phyloP scores from a whole-genome alignment of 2,888 invertebrate genomes.

The Microctonus brassicae region DNA sequence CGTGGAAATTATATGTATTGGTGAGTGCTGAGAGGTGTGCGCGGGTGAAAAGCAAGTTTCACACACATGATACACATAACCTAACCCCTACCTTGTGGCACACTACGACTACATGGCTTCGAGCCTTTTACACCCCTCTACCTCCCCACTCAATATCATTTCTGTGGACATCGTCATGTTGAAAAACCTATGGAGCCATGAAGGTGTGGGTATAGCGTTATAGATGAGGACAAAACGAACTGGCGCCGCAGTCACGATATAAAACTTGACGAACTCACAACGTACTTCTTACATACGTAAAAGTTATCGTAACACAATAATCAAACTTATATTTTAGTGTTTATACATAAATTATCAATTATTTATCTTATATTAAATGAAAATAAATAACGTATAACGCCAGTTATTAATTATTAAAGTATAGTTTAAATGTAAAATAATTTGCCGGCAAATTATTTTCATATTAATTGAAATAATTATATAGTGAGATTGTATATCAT shows the following conservation, averaged over 20 bases:
- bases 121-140: neutral
- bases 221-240: too few species aligned
- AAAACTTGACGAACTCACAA: slow-evolving; percentile 55
- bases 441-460: too few species aligned
- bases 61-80: neutral
- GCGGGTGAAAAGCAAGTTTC: neutral
- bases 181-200: too few species aligned
- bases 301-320: slow-evolving; percentile 17
- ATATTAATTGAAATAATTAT: neutral
- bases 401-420: too few species aligned
- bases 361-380: too few species aligned
- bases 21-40: neutral
- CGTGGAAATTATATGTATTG: neutral
- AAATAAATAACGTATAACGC: too few species aligned
- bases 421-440: too few species aligned
- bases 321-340: neutral
- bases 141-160: too few species aligned
- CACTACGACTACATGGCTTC: neutral
- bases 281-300: slow-evolving; percentile 35
- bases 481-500: too few species aligned
- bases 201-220: too few species aligned
- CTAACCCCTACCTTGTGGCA: neutral
- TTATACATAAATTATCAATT: too few species aligned
- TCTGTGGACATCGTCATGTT: slow-evolving; percentile 1
- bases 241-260: slow-evolving; percentile 58